Evolutionary conservation across 2,888 invertebrate species (phyloP), one percentile per base, ranked within the genome.

Genomic region (Malachius bipustulatus): DNA sequence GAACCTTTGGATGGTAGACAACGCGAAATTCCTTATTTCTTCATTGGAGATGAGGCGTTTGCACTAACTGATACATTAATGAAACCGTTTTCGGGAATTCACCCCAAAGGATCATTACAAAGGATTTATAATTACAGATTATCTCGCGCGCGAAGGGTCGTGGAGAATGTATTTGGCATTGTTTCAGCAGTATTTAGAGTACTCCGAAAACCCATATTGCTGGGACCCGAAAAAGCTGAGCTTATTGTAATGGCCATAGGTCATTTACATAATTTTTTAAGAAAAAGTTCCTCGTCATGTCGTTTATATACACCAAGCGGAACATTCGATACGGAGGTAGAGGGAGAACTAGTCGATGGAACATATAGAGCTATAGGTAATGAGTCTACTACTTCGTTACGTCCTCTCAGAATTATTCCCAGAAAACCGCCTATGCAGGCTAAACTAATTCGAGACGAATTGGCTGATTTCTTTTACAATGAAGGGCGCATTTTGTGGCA

Each of bases 231-330:
- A 30, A 50, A 39, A 44, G 51, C 47, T 11, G 9, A 49, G 26
- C 4, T 44, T 38, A 14, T 55, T 26, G 49, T 48, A 16, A 51
- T 51, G 50, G 52, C 52, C 16, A 51, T 54, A 46, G 39, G 51
- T 36, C 33, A 49, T 36, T 39, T 55, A 38, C 54, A 56, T 37
- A 47, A 50, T 32, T 49, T 46, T 39, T 33, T 49, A 24, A 40
- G 47, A 33, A 46, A 41, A 42, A 51, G 43, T 35, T 14, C 36
- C 26, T 34, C 39, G 32, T 52, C 52, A 13, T 32, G 42, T 36
- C 24, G 34, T 14, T 32, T 47, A 30, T 50, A 52, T 45, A 43
- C 41, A 26, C 42, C 46, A 14, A 35, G 36, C 14, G 41, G 51
- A 30, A 36, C 46, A 33, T 44, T 49, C 34, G 50, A 51, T 31